phyloP scores from a whole-genome alignment of 2,113 vertebrate genomes.

The Ranitomeya variabilis region DNA sequence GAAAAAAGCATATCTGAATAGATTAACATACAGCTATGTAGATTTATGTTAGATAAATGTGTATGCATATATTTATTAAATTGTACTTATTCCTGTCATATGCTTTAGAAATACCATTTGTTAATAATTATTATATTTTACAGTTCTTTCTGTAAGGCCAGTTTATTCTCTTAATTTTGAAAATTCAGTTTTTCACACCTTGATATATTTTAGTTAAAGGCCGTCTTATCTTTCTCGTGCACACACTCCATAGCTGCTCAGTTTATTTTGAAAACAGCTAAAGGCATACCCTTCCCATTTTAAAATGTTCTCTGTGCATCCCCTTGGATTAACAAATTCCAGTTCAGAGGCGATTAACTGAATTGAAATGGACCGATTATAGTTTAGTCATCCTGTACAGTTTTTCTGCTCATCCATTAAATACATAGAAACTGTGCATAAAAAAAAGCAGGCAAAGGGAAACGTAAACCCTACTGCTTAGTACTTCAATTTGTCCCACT shows the following conservation, averaged over 20 bases:
- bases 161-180: slow-evolving; percentile 1
- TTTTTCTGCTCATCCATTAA: slow-evolving; percentile 37
- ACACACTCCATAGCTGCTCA: slow-evolving; percentile 25
- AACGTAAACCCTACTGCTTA: slow-evolving; percentile 28
- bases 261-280: slow-evolving; percentile 45
- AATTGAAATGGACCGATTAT: slow-evolving; percentile 46
- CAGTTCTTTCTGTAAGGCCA: neutral
- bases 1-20: too few species aligned
- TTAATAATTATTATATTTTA: neutral
- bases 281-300: slow-evolving; percentile 34
- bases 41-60: too few species aligned
- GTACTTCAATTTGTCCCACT: slow-evolving; percentile 48
- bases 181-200: neutral
- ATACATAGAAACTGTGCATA: slow-evolving; percentile 37
- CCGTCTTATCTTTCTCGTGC: slow-evolving; percentile 30
- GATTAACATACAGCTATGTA: too few species aligned
- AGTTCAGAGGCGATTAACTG: slow-evolving; percentile 40
- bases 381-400: slow-evolving; percentile 38
- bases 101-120: neutral
- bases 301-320: slow-evolving; percentile 31
- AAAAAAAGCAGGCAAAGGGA: slow-evolving; percentile 10
- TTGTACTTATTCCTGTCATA: neutral
- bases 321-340: slow-evolving; percentile 43
- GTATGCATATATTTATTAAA: neutral
- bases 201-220: slow-evolving; percentile 13